These are phyloP conservation scores for Empidonax alnorum DNA, from an alignment of 2,113 vertebrate species.

Conservation along the genomic window DNA sequence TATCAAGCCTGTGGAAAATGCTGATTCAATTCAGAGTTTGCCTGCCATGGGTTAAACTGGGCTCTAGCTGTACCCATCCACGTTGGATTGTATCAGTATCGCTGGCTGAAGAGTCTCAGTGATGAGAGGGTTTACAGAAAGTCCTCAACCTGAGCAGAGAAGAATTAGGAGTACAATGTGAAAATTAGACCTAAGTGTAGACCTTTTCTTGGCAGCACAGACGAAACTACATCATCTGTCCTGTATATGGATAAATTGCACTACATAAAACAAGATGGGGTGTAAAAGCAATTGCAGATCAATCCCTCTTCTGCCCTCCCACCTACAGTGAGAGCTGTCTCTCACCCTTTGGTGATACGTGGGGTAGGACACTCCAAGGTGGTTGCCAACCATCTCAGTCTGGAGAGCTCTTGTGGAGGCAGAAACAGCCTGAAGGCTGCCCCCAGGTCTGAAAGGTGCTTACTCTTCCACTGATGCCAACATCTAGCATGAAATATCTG, in stretches of 20 bases:
- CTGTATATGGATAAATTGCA: not conserved
- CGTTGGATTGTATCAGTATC: not conserved
- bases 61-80: not conserved
- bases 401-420: not conserved
- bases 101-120: not conserved
- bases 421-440: not conserved
- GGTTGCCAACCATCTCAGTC: not conserved
- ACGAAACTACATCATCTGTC: not conserved
- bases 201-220: not conserved
- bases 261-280: not conserved
- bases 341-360: not conserved
- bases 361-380: not conserved
- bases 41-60: not conserved
- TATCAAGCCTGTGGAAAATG: not conserved
- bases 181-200: not conserved
- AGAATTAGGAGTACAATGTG: not conserved
- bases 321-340: rapidly evolving
- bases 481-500: not conserved
- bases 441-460: not conserved
- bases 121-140: not conserved
- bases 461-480: not conserved
- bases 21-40: not conserved
- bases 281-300: not conserved
- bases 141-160: not conserved
- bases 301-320: not conserved